A percentile compares a stretch with the other conserved stretches of the same genome.
These are phyloP conservation scores for Erpornis zantholeuca DNA, from an alignment of 2,113 vertebrate genomes.

Conservation along the genomic window DNA sequence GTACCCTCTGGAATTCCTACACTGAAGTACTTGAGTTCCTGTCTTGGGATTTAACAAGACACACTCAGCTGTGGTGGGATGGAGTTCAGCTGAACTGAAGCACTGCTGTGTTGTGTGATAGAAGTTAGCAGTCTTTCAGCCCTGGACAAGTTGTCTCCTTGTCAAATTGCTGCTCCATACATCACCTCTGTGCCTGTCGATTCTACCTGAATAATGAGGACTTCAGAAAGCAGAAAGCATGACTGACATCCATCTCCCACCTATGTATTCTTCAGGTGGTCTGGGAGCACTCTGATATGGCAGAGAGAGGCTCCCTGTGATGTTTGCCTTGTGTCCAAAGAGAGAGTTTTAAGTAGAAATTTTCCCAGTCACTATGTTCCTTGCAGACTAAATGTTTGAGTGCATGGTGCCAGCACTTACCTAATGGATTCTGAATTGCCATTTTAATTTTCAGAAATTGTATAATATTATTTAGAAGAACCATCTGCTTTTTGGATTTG, in stretches of 20 bases:
- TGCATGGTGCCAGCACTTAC: neutral
- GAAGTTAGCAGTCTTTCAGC: neutral
- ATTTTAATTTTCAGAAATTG: neutral
- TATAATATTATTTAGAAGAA: neutral
- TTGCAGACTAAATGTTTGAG: neutral
- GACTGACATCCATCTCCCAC: neutral
- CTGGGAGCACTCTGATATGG: neutral
- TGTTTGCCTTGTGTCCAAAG: neutral
- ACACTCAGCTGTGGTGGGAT: neutral
- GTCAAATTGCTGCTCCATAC: neutral
- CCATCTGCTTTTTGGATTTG: neutral
- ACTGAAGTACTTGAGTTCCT: neutral
- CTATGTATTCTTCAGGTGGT: neutral
- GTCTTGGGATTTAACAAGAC: neutral
- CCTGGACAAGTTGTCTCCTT: neutral
- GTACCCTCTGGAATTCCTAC: neutral
- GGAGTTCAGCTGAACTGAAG: neutral
- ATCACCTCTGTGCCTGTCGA: neutral
- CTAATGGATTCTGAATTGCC: neutral
- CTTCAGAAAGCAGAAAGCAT: neutral
- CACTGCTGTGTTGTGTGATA: neutral
- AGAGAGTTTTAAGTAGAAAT: neutral
- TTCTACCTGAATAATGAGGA: neutral
- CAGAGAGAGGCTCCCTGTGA: neutral
- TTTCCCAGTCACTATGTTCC: neutral